Evolutionary conservation across 2,888 invertebrate genomes (phyloP).

Genomic region (Phaonia tiefii): DNA sequence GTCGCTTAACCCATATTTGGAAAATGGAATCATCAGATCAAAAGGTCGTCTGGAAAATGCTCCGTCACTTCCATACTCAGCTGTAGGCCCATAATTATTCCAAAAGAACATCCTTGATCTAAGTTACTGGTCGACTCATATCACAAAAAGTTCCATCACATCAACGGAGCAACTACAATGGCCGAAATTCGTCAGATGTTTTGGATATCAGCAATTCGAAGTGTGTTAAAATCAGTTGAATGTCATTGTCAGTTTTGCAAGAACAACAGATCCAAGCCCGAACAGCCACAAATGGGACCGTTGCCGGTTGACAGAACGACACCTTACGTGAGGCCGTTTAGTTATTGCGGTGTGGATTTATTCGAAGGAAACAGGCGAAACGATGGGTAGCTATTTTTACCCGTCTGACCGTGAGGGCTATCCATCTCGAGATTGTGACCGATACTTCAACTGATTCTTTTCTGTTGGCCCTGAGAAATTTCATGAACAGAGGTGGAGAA

Average conservation of each 20-base stretch:
- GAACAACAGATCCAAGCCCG: not conserved
- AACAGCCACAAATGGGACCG: not conserved
- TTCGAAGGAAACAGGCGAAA: no score
- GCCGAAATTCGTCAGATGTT: not conserved
- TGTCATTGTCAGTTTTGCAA: not conserved
- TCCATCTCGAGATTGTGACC: no score
- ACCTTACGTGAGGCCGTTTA: no score
- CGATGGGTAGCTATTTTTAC: no score
- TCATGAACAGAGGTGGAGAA: no score
- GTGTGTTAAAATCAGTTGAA: conserved; percentile 4
- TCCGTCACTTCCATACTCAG: not conserved
- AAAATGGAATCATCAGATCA: not conserved
- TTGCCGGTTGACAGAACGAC: not conserved
- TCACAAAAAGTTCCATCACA: not conserved
- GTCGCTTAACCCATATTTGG: not conserved
- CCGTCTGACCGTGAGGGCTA: no score
- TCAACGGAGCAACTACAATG: not conserved
- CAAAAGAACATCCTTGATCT: not conserved
- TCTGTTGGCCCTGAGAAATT: no score
- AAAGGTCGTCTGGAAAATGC: not conserved
- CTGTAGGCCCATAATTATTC: not conserved
- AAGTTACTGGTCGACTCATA: not conserved
- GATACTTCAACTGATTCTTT: no score
- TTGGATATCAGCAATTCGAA: not conserved
- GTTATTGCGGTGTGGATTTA: no score